Evolutionary conservation across 92 coral and sea anemone genomes (phyloP).

Genomic region (Anthopleura xanthogrammica): DNA sequence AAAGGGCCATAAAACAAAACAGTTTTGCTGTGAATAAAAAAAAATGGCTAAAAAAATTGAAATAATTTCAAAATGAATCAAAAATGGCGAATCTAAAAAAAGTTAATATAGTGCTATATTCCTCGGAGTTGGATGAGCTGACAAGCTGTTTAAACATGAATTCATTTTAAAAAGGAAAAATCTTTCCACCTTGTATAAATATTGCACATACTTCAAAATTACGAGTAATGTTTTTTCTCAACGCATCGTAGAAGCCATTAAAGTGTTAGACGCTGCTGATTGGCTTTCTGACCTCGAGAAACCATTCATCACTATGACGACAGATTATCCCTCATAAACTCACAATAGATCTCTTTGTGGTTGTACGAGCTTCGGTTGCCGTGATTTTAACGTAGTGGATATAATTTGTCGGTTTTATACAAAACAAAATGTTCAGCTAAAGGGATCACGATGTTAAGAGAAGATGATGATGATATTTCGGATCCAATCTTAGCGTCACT

Average conservation of each 20-base stretch:
- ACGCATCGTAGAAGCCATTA: not conserved
- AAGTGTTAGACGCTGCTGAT: not conserved
- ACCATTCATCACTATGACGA: not conserved
- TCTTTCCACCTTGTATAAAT: not conserved
- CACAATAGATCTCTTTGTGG: not conserved
- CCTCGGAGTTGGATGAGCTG: too few relatives aligned
- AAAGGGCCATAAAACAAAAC: too few relatives aligned
- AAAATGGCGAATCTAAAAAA: too few relatives aligned
- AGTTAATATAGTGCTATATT: too few relatives aligned
- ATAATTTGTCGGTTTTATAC: not conserved
- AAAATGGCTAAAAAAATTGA: too few relatives aligned
- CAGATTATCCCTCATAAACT: not conserved
- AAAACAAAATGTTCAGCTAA: not conserved
- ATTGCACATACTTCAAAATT: not conserved
- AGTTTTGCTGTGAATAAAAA: too few relatives aligned
- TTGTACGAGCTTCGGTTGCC: constrained; percentile 5
- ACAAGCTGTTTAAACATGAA: not conserved
- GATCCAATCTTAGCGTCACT: constrained; percentile 30
- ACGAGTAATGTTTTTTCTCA: not conserved
- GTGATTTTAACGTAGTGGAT: not conserved
- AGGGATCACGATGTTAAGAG: constrained; percentile 14
- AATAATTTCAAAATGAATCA: too few relatives aligned
- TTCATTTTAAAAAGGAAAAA: not conserved
- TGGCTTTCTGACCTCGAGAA: not conserved
- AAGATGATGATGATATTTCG: constrained; percentile 23